Base-by-base conservation (phyloP, 2,888 invertebrate genomes). In the Drosophila borealis region DNA sequence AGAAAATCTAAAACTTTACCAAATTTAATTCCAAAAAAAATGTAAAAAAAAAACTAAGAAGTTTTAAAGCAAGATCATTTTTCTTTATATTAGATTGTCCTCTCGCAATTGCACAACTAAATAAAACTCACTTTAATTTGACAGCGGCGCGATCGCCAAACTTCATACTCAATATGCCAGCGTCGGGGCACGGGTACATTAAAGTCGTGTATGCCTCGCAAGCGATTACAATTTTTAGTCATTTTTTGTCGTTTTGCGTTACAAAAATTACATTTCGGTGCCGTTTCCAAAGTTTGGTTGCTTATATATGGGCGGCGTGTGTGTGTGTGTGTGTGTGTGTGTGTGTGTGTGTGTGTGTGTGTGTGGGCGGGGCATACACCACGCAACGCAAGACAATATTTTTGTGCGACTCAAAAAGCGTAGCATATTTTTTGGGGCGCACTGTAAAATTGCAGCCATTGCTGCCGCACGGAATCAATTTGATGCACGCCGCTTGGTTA, bases 401-500 rank as follows among this genome's bases (percentile, higher is more conserved):
- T 84, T 86, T 78, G 70, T 74, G 79, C 66, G 63, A 82, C 72
- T 82, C 77, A 45, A 72, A 70, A 73, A 73, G 62, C 66, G 75
- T 70, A 71, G 70, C 83, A 88, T 82, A 83, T 73, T 85, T 85
- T 88, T 80, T 41, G 70, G 68, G 39, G 65, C 46, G 61, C 39
- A 36, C 13, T 54, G 34, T 45, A 25, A 62, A 67, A 73, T 50
- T 54, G 73, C 48, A 61, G 60, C 56, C 56, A 61, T 34, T 34
- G 75, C 46, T 48, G 51, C 65, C 67, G 73, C 62, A 80, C 84
- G 81, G 70, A 89, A 89, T 86, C 85, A 86, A 86, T 86, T 86
- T 89, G 89, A 89, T 87, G 82, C 74, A 85, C 82, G 88, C 74
- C 81, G 85, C 85, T 78, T 76, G 85, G 85, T 86, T 84, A 86